A percentile compares a stretch with the other conserved stretches of the same genome.
These are phyloP conservation scores for Acanthiza pusilla DNA, from an alignment of 2,797 vertebrate species.

Conservation along the genomic window DNA sequence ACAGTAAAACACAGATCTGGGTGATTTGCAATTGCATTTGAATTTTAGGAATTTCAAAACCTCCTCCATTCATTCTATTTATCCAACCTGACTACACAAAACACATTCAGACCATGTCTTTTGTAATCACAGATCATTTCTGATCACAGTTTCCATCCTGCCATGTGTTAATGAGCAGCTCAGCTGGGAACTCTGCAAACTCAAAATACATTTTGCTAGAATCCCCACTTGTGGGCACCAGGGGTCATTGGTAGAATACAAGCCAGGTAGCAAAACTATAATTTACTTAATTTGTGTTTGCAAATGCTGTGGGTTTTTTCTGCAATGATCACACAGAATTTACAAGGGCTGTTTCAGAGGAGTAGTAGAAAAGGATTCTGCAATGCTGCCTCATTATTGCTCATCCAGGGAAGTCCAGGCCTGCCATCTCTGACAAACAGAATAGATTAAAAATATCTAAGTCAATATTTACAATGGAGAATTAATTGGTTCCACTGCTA, in stretches of 20 bases:
- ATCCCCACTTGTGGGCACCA: background rate
- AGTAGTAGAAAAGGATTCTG: background rate
- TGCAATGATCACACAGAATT: background rate
- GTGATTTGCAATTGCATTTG: background rate
- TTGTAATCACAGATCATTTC: background rate
- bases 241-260: background rate
- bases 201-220: background rate
- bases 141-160: background rate
- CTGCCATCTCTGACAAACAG: background rate
- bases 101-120: background rate
- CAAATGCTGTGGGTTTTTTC: background rate
- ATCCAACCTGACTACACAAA: background rate
- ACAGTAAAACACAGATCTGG: background rate
- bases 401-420: background rate
- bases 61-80: background rate
- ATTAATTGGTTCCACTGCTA: conserved; percentile 18
- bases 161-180: background rate
- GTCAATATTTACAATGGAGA: conserved; percentile 8
- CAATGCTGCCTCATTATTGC: background rate
- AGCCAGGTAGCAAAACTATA: background rate
- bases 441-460: conserved; percentile 8
- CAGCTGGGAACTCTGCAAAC: background rate
- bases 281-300: background rate
- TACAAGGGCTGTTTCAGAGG: background rate
- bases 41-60: background rate